phyloP scores from a whole-genome alignment of 1,140 invertebrate genomes.

The Drosophila orosa region DNA sequence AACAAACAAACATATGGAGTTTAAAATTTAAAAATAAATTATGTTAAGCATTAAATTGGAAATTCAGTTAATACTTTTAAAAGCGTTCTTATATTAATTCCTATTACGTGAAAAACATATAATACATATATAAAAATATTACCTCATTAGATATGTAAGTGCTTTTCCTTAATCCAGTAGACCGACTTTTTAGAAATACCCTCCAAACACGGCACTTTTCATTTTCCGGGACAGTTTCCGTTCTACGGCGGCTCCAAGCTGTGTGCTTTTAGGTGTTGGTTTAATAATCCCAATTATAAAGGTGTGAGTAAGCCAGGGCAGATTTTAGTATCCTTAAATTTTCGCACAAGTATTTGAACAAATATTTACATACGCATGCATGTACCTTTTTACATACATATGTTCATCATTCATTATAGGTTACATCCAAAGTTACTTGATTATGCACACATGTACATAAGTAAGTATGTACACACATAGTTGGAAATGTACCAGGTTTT shows the following conservation, averaged over 20 bases:
- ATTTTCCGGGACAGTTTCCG: conserved; percentile 8
- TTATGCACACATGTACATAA: too few relatives aligned
- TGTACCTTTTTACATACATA: neutral
- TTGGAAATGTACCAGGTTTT: too few relatives aligned
- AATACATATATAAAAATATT: neutral
- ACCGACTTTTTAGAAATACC: too few relatives aligned
- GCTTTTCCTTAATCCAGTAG: too few relatives aligned
- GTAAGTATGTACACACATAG: neutral
- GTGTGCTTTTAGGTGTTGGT: conserved; percentile 3
- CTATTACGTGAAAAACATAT: too few relatives aligned
- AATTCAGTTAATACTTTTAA: too few relatives aligned
- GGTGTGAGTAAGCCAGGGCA: neutral
- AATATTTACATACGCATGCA: conserved; percentile 3
- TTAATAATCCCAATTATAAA: conserved; percentile 11
- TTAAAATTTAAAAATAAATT: too few relatives aligned
- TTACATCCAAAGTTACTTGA: neutral
- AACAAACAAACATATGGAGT: too few relatives aligned
- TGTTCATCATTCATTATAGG: neutral
- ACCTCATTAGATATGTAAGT: neutral
- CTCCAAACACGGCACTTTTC: neutral
- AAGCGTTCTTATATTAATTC: too few relatives aligned
- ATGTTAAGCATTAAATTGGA: too few relatives aligned
- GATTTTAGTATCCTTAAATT: neutral
- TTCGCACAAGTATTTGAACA: neutral
- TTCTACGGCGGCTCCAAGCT: neutral